phyloP scores from a whole-genome alignment of 2,797 vertebrate genomes.

The Hippocampus kuda region DNA sequence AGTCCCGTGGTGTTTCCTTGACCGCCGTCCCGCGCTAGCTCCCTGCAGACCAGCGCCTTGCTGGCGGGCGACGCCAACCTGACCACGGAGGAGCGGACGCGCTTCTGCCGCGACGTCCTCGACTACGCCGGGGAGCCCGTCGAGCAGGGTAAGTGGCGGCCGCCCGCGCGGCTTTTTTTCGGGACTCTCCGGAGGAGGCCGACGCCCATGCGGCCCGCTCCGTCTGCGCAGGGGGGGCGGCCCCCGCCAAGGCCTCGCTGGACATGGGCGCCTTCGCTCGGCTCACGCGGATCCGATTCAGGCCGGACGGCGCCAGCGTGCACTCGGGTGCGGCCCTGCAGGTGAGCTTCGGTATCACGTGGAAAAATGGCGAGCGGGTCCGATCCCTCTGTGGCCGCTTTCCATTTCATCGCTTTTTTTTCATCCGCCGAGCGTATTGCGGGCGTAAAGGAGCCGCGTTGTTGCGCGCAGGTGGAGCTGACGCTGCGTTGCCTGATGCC shows the following conservation, averaged over 20 bases:
- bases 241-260: slow-evolving; percentile 59
- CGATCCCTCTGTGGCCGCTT: too few species aligned
- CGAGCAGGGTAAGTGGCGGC: slow-evolving; percentile 64
- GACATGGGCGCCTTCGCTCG: slow-evolving; percentile 82
- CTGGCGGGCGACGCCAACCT: slow-evolving; percentile 83
- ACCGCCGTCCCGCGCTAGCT: slow-evolving; percentile 65
- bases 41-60: slow-evolving; percentile 89
- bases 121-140: slow-evolving; percentile 65
- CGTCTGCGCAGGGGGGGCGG: neutral
- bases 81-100: slow-evolving; percentile 72
- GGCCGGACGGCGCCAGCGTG: slow-evolving; percentile 76
- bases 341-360: neutral
- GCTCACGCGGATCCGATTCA: slow-evolving; percentile 77
- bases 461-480: slow-evolving; percentile 66
- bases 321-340: slow-evolving; percentile 80
- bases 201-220: too few species aligned
- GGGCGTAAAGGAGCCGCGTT: too few species aligned
- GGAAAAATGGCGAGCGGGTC: too few species aligned
- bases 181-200: neutral
- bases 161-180: neutral
- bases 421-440: too few species aligned
- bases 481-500: slow-evolving; percentile 84
- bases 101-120: slow-evolving; percentile 91
- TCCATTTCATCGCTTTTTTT: too few species aligned
- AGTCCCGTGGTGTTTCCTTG: slow-evolving; percentile 55